Evolutionary conservation across 2,113 vertebrate genomes (phyloP).

Genomic region (Gavialis gangeticus): DNA sequence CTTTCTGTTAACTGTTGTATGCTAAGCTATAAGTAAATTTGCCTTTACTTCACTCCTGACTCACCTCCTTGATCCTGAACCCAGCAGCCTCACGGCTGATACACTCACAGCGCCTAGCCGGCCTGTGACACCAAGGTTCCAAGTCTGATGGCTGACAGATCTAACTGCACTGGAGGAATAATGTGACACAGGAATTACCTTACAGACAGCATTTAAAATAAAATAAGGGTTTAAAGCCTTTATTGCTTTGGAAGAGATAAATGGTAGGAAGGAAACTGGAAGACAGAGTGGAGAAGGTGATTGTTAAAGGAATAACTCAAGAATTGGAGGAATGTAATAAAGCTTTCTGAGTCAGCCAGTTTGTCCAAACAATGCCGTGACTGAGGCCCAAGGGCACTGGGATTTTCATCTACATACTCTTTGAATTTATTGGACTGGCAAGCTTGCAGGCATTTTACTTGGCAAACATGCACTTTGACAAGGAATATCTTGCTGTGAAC

Average conservation of each 20-base stretch:
- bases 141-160: background rate
- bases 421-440: constrained; percentile 1
- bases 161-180: background rate
- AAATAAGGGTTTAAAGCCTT: background rate
- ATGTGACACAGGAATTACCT: background rate
- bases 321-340: background rate
- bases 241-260: background rate
- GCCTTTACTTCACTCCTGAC: no score
- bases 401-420: background rate
- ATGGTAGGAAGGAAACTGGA: background rate
- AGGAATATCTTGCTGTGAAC: background rate
- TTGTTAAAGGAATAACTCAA: background rate
- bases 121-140: no score
- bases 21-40: no score
- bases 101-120: no score
- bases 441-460: background rate
- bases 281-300: background rate
- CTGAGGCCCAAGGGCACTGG: background rate
- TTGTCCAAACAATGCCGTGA: background rate
- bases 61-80: no score
- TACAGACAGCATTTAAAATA: background rate
- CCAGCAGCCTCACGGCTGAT: no score
- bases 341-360: background rate
- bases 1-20: no score
- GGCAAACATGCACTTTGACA: background rate